Evolutionary conservation across 2,113 vertebrate genomes (phyloP), one percentile per base, ranked within the genome.

Genomic region (Tichodroma muraria): DNA sequence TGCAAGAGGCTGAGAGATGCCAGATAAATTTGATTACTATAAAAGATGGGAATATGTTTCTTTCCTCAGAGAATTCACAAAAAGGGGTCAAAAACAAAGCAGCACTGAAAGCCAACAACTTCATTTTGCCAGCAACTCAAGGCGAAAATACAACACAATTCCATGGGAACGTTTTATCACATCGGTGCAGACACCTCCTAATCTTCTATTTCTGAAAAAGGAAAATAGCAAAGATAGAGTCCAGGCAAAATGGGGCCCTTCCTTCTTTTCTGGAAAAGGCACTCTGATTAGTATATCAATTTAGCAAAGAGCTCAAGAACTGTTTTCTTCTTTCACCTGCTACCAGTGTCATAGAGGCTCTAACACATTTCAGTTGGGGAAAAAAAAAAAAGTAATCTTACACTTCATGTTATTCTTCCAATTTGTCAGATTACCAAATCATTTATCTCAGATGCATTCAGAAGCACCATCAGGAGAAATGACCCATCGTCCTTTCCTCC

Each of bases 21-120:
- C 98, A 98, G 97, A 98, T 98, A 98, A 98, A 98, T 98, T 96
- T 98, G 98, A 99, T 99, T 98, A 98, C 98, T 98, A 99, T 98
- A 98, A 98, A 98, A 98, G 98, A 98, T 98, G 98, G 98, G 98
- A 98, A 98, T 98, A 98, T 98, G 98, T 97, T 98, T 97, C 98
- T 96, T 98, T 98, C 98, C 98, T 98, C 97, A 95, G 98, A 98
- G 98, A 98, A 98, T 98, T 98, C 97, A 97, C 97, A 98, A 98
- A 98, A 98, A 98, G 98, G 98, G 98, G 98, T 98, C 98, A 98
- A 98, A 98, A 98, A 97, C 98, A 98, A 98, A 98, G 98, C 97
- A 95, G 94, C 71, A 93, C 97, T 97, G 97, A 97, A 98, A 98
- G 98, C 49, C 89, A 98, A 98, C 98, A 97, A 98, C 97, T 98